Conservation (phyloP, 2,113 vertebrate species). For the Dryoscopus gambensis region DNA sequence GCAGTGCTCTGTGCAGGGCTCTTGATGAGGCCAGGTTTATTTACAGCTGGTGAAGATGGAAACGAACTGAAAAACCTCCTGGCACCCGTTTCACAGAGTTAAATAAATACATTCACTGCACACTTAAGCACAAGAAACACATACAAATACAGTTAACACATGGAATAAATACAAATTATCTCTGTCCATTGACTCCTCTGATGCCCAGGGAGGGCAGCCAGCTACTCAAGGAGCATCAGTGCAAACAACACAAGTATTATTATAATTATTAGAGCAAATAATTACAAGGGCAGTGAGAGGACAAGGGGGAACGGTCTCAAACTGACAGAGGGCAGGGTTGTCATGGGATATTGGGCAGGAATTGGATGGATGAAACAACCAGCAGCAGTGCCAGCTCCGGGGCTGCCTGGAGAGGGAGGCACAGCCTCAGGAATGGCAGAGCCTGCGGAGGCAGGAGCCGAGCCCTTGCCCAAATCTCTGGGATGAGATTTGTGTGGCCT, state of each 20-base stretch:
- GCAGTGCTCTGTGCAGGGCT: background rate
- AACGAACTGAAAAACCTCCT: background rate
- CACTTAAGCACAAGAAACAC: background rate
- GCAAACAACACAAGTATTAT: background rate
- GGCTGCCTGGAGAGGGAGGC: constrained; percentile 34
- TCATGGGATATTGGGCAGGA: accelerated
- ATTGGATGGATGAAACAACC: accelerated
- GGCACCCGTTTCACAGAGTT: background rate
- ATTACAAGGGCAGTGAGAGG: background rate
- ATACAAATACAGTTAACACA: background rate
- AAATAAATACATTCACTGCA: background rate
- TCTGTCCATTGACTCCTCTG: background rate
- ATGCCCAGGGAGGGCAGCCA: background rate
- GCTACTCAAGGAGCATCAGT: background rate
- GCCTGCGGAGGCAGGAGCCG: accelerated
- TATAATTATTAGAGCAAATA: background rate
- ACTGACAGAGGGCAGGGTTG: background rate
- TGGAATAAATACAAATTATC: background rate
- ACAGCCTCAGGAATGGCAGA: background rate
- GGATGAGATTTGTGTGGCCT: background rate
- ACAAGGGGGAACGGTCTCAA: accelerated
- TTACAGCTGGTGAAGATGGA: background rate
- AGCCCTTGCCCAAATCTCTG: accelerated
- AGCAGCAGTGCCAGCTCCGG: background rate
- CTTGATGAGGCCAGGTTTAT: background rate